Base-by-base conservation (phyloP, 2,797 vertebrate genomes). In the Semotilus atromaculatus region DNA sequence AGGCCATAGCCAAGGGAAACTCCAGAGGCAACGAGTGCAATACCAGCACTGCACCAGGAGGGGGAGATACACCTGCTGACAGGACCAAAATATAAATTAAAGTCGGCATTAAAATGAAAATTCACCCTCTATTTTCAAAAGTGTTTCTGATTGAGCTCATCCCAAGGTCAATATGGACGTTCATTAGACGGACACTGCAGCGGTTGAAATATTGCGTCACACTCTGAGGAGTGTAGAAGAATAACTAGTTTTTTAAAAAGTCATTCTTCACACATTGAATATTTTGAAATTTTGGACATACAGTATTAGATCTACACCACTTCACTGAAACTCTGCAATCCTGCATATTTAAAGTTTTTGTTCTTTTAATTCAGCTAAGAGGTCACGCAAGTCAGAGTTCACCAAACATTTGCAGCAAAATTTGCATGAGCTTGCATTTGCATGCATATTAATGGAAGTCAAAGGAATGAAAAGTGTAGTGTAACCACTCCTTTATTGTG, bases 21-120 rank as follows among this genome's bases (percentile, higher is more conserved):
- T 99, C 98, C 78, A 99, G 92, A 0, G 98, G 98, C 80, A 99
- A 93, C n/a, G 98, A 99, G 91, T 99, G 98, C 78, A 99, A 89
- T 71, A 97, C 95, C 87, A 99, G 74, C 18, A 98, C 96, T 23
- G 97, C 97, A 75, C 98, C 98, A 21, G 98, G 98, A 90, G 97
- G 96, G 3, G 98, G 98, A 3, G 98, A 98, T 76, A 99, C 98
- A 31, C 98, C 98, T 99, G 77, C 31, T 82, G 67, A 26, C 88
- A 86, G 40, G 18, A 80, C 36, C 34, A 87, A 64, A 2, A 81
- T 83, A 23, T 85, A 16, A 83, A 70, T 0, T 1, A 4, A 1
- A 86, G 38, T 29, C 23, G 4, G 23, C 14, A 26, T 18, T 13
- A 48, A 2, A 78, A 21, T 0, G 5, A 16, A 75, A 55, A 74